Evolutionary conservation across 2,113 vertebrate species (phyloP), one percentile per base, ranked within the genome.

Genomic region (Carettochelys insculpta): DNA sequence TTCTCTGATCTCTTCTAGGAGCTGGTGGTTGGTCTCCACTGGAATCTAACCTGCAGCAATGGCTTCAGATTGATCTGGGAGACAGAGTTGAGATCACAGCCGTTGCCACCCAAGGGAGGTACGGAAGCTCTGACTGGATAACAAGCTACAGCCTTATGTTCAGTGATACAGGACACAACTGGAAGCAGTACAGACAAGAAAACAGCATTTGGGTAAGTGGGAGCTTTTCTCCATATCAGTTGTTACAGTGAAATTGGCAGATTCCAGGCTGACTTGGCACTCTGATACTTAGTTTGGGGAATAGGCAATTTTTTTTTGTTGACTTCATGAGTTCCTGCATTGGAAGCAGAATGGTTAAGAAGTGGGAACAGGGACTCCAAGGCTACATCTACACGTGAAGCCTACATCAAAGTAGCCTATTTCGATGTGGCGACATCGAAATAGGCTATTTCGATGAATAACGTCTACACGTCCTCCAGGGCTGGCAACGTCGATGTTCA

Each of bases 21-120:
- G 97, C 97, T n/a, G 99, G 99, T 20, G 99, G 99, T 86, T 99
- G 99, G 99, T 98, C 99, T 54, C 99, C 99, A 0, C 94, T 98
- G 97, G 97, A 98, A 90, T 98, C 98, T 7, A 98, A 98, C 2
- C 93, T 97, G 51, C 98, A 98, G 38, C 99, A 99, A 83, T 99
- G 99, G 99, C 98, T 99, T n/a, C 99, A 99, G 97, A 93, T 99
- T 92, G 99, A 99, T 94, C 98, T 99, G 84, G 98, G 98, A 73
- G 98, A 98, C 91, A 97, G 99, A 96, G 97, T 99, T 96, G 99
- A 99, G 97, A 97, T 99, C 78, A 99, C 98, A 3, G 98, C 98
- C 0, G 97, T 99, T 22, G 99, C 99, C 94, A 99, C 99, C 0
- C 99, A 99, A 96, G 99, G 99, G 56, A 97, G 99, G 34, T 97